Base-by-base conservation (phyloP, 2,113 vertebrate species). In the Capreolus pygargus region DNA sequence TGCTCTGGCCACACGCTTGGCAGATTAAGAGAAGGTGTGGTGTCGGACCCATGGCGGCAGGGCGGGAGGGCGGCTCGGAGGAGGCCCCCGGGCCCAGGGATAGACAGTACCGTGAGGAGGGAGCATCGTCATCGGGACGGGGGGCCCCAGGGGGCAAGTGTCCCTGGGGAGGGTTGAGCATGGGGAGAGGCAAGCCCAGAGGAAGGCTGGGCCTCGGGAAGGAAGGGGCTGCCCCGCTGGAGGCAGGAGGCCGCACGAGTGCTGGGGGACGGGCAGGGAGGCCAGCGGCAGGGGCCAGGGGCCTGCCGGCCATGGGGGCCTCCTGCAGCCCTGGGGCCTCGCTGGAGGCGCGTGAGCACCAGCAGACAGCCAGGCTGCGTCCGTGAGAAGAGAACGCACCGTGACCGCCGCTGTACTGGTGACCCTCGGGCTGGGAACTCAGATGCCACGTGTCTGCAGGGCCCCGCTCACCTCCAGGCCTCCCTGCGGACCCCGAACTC, bases 351-450 rank as follows among this genome's bases (percentile, higher is more conserved):
- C 6, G 2, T 25, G 74, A 47, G 30, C 14, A 0, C 89, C 0
- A 0, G 43, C 10, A 81, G 43, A 27, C 33, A 13, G 28, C 14
- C 74, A 28, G 74, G 55, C 89, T n/a, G 23, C 21, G 0, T 5
- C 5, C 23, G 10, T 23, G 76, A 36, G 33, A 55, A 17, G 30
- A n/a, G 39, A 50, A 8, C 13, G 28, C 10, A 1, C 1, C 1
- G 0, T 3, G 15, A 61, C 55, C 7, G 0, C 9, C 1, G 2
- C 10, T 16, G 16, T 3, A 15, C 0, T 19, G 55, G 30, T 6
- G 0, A 36, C 12, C 16, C 7, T 28, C 43, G 2, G 11, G 5
- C 6, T 9, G 8, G 25, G 54, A 45, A 39, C 30, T 5, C 74
- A n/a, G 6, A 21, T 1, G 11, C 43, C 33, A 3, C 6, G 2